These are phyloP conservation scores for Periparus ater DNA, from an alignment of 2,797 vertebrate genomes.

Conservation along the genomic window DNA sequence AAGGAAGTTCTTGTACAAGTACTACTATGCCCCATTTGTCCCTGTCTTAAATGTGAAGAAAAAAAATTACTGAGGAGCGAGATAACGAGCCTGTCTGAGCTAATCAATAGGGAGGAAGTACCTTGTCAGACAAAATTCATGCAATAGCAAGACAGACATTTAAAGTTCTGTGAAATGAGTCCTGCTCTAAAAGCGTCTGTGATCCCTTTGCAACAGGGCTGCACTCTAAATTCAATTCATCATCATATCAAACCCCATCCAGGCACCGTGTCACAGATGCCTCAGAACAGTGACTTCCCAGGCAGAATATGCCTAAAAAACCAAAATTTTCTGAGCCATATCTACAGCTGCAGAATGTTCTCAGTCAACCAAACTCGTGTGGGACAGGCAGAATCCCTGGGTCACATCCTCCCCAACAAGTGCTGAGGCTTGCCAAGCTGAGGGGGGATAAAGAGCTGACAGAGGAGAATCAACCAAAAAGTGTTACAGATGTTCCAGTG, in stretches of 20 bases:
- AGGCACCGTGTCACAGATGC: neutral
- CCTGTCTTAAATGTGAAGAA: neutral
- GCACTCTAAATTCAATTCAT: neutral
- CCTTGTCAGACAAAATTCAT: neutral
- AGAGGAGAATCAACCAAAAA: neutral
- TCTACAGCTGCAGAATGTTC: neutral
- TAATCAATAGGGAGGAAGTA: neutral
- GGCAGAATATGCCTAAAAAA: neutral
- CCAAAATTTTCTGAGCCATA: neutral
- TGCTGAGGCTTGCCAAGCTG: neutral
- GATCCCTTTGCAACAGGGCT: neutral
- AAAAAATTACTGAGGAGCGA: neutral
- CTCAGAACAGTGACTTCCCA: neutral
- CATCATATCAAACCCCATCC: neutral
- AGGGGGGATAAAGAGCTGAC: neutral
- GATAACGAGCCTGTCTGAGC: neutral
- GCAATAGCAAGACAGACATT: neutral
- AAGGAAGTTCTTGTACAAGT: neutral
- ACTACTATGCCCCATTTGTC: neutral
- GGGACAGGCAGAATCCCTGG: neutral
- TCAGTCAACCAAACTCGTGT: fast-evolving
- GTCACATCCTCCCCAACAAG: fast-evolving
- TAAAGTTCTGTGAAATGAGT: neutral
- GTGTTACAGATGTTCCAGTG: neutral
- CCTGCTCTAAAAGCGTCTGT: neutral